Evolutionary conservation across 2,888 invertebrate species (phyloP), one percentile per base, ranked within the genome.

Genomic region (Lepidochrysops patricia): DNA sequence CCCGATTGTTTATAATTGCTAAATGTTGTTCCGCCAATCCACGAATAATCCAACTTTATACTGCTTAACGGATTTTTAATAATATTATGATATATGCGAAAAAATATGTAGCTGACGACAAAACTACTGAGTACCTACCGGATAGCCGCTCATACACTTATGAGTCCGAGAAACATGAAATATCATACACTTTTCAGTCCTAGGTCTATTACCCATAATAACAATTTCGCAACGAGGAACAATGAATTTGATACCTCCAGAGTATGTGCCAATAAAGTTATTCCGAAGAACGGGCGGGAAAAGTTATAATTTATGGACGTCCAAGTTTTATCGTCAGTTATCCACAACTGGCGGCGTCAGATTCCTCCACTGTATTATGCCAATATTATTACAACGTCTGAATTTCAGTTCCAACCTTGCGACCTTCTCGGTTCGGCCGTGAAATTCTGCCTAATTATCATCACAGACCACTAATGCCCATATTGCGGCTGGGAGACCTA

Each of bases 221-320:
- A 43, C 43, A 23, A 9, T 43, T 43, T 43, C 12, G 15, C 15
- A 37, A 15, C 37, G 35, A 35, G 13, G 35, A 35, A 35, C 35
- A 43, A 43, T 43, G 43, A 43, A 19, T 43, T 43, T 9, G 43
- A 43, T 43, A 43, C 43, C 23, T 43, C n/a, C 15, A 52, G 26
- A 52, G 26, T 52, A 27, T 52, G 27, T 52, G 54, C 54, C 54
- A 54, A 32, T 29, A 54, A 54, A 54, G 54, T 54, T 54, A 54
- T 54, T 54, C 19, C 29, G 54, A 32, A 54, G 54, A 29, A 32
- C 29, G 54, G 29, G 15, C 15, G 19, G 32, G 54, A 19, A 54
- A 54, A 54, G 54, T 54, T 54, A 54, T 54, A 54, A 54, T 54
- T 54, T 54, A 54, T 54, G 54, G 54, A 32, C 29, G 54, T 54